Evolutionary conservation across 2,113 vertebrate genomes (phyloP).

Genomic region (Tauraco erythrolophus): DNA sequence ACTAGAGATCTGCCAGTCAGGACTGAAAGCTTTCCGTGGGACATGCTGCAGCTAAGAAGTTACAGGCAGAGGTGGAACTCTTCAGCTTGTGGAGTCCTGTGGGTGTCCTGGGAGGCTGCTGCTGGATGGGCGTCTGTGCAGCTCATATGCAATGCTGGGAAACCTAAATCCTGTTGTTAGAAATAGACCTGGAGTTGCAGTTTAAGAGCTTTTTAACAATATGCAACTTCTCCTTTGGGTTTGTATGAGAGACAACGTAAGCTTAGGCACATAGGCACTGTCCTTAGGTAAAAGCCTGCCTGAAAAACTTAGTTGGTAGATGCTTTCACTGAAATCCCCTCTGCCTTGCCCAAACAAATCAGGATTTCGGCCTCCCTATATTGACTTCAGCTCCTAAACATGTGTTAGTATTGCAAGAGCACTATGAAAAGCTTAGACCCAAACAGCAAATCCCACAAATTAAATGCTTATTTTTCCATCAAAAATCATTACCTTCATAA

Average conservation of each 20-base stretch:
- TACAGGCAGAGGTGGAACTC: neutral
- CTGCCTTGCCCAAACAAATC: neutral
- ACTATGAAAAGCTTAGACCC: neutral
- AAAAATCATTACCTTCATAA: neutral
- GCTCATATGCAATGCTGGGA: neutral
- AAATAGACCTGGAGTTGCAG: neutral
- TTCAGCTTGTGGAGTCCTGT: neutral
- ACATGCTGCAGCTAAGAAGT: neutral
- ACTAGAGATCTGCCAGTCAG: neutral
- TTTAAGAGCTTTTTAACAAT: neutral
- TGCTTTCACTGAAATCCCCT: neutral
- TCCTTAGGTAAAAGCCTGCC: neutral
- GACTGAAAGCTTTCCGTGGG: neutral
- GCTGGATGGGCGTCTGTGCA: neutral
- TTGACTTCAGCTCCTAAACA: neutral
- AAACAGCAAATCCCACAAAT: neutral
- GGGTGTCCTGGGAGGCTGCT: neutral
- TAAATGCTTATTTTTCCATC: neutral
- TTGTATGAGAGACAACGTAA: neutral
- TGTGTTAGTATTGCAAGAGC: neutral
- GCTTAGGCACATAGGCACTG: neutral
- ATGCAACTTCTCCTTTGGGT: neutral
- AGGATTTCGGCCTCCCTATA: neutral
- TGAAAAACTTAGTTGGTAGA: neutral
- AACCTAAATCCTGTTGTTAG: neutral